phyloP scores from a whole-genome alignment of 2,113 vertebrate genomes.

The Trogon surrucura region DNA sequence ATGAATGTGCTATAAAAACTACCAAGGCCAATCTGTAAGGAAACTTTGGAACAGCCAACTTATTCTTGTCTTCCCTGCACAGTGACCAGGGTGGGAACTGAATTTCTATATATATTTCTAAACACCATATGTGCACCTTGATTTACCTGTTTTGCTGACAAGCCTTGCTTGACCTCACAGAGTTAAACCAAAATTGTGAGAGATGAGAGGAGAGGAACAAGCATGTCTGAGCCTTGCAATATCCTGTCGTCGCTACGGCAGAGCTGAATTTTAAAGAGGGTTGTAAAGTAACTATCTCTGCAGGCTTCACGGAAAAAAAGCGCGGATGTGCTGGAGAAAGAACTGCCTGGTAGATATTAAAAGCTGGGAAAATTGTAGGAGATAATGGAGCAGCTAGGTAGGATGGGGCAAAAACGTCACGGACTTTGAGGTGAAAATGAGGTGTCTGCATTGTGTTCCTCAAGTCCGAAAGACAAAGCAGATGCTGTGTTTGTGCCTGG shows the following conservation, averaged over 20 bases:
- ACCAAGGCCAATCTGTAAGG: not conserved
- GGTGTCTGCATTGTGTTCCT: not conserved
- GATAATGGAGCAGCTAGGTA: not conserved
- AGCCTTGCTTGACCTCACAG: not conserved
- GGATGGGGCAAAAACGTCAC: rapidly evolving
- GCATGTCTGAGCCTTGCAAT: rapidly evolving
- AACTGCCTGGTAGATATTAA: not conserved
- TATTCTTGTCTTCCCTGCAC: not conserved
- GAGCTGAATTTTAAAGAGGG: not conserved
- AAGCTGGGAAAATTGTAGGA: not conserved
- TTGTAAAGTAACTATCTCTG: not conserved
- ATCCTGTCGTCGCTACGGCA: not conserved
- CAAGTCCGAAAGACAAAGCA: not conserved
- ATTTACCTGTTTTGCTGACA: not conserved
- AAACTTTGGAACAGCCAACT: not conserved
- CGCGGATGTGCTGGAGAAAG: not conserved
- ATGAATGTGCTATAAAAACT: rapidly evolving
- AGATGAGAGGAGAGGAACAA: not conserved
- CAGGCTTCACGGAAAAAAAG: not conserved
- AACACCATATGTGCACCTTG: not conserved
- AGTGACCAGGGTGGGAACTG: not conserved
- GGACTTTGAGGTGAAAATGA: not conserved
- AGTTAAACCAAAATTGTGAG: not conserved
- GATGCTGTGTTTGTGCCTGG: not conserved
- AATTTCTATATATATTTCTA: not conserved